phyloP scores from a whole-genome alignment of 2,888 invertebrate genomes.

The Perizoma affinitatum region DNA sequence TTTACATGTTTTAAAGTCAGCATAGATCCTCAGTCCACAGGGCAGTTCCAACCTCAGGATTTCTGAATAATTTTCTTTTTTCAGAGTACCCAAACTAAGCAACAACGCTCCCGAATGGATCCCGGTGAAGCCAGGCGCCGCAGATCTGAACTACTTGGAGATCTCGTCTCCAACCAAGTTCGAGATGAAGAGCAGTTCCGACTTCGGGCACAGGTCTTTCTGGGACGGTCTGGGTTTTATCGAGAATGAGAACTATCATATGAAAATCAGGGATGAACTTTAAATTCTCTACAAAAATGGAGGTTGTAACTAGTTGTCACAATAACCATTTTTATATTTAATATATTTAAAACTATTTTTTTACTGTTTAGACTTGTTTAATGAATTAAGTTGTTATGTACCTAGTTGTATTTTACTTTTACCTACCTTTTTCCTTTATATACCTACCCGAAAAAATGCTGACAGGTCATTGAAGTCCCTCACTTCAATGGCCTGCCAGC shows the following conservation, averaged over 20 bases:
- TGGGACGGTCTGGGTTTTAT: constrained; percentile 85
- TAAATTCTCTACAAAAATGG: constrained; percentile 33
- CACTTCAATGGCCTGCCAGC: no score
- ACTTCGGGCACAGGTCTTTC: constrained; percentile 84
- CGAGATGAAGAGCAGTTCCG: constrained; percentile 69
- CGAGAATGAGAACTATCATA: constrained; percentile 81
- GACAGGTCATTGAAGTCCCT: no score
- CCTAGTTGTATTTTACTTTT: no score
- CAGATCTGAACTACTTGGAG: constrained; percentile 78
- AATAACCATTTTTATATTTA: background rate
- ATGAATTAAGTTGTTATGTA: no score
- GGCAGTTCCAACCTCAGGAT: no score
- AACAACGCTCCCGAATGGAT: constrained; percentile 70
- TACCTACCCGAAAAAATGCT: no score
- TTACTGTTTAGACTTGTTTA: no score
- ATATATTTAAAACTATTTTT: background rate
- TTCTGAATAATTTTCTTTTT: constrained; percentile 25
- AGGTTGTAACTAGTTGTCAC: constrained; percentile 31
- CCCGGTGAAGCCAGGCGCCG: constrained; percentile 67
- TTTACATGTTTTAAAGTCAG: no score
- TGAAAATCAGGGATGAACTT: constrained; percentile 68
- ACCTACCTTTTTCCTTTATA: no score
- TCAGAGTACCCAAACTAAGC: constrained; percentile 69
- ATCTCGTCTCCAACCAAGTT: constrained; percentile 74
- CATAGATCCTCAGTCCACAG: no score